Evolutionary conservation across 2,888 invertebrate species (phyloP), one percentile per base, ranked within the genome.

Genomic region (Lithophane semibrunnea): DNA sequence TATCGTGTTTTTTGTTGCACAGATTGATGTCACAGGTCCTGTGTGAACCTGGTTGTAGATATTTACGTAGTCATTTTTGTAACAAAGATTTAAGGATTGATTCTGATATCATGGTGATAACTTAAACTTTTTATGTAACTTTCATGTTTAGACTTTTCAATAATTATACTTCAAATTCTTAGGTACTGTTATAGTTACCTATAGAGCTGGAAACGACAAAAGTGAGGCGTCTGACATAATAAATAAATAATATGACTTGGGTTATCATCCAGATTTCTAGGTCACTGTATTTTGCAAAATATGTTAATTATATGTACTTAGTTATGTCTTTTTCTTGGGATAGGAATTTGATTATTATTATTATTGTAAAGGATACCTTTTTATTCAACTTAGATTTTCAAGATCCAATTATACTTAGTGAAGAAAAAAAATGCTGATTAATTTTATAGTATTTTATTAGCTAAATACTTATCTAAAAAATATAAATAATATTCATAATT

Each of bases 401-500:
- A 24, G 16, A 54, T 4, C 8, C 16, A 21, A 5, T n/a, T 21
- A 42, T 13, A 0, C 1, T n/a, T 10, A 7, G 8, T 47, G 37
- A 56, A 47, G 0, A 75, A 86, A 86, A 71, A 42, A 88, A 87
- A 87, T 74, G 1, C 81, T 58, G 2, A 18, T 60, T 69, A 70
- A 56, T 76, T 76, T 82, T 72, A 87, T 82, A 84, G 69, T 79
- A 86, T 88, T 91, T 92, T 90, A 91, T 90, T 90, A 91, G 92
- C 87, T 91, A 88, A 92, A 90, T 92, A 90, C 86, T 90, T 90
- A 91, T 89, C 88, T 86, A 85, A 88, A 89, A 37, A 88, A 89
- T 91, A 93, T 94, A 94, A 94, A 94, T 93, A 94, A 80, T 88
- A 90, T 91, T 90, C 85, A 93, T 94, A 94, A 94, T 89, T 94